Base-by-base conservation (phyloP, 2,797 vertebrate genomes). In the Yasuhikotakia modesta region DNA sequence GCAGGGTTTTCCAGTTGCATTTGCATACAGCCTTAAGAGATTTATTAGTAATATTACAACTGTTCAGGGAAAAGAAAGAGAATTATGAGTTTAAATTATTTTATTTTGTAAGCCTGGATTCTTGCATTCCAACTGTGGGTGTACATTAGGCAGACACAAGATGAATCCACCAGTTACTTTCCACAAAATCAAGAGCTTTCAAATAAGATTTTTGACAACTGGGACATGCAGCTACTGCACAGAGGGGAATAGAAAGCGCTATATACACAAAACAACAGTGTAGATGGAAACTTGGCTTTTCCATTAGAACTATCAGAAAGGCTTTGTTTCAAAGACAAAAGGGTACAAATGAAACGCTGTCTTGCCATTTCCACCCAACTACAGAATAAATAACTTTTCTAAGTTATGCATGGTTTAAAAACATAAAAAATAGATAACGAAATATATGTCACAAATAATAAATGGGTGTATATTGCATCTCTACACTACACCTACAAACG, bases 81-180 rank as follows among this genome's bases (percentile, higher is more conserved):
- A 50, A 2, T 32, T 53, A 50, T 35, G 57, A 52, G 71, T 55
- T 68, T 64, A 39, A 84, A 72, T 70, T 75, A 90, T 93, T 94
- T 92, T 96, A 97, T 96, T 96, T 83, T 86, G 74, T 87, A 91
- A 93, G 92, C 92, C 91, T 92, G 92, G 89, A 91, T 93, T 89
- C 89, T 86, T 88, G 91, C 92, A 93, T 92, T 90, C 89, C 90
- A 93, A 92, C 93, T 91, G 91, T 94, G 88, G 93, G 92, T 92
- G 94, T 92, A 90, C 90, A 92, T 95, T 94, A 95, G 94, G 94
- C 94, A 92, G 92, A 95, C 95, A 93, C 94, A 92, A 90, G 88
- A 95, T 91, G 91, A 93, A 93, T 89, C 88, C 93, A 94, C 92
- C 90, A 87, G 90, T 78, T 86, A 88, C 75, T 90, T 93, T 91